phyloP scores from a whole-genome alignment of 2,797 vertebrate genomes.

The Crypturellus tataupa region DNA sequence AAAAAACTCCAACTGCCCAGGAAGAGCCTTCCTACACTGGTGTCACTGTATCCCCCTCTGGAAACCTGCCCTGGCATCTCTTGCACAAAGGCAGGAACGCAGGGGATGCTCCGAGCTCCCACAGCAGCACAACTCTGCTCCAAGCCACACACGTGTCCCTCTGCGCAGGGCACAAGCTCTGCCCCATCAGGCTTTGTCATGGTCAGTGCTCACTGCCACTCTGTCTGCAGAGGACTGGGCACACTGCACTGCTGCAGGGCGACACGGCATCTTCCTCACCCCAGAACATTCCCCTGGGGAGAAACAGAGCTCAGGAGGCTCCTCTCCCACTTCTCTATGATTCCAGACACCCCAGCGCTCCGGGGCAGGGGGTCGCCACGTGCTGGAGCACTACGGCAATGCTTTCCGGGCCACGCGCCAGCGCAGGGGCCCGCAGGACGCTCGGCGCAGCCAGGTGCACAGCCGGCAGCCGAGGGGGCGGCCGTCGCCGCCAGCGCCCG shows the following conservation, averaged over 20 bases:
- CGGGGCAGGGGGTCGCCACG: neutral
- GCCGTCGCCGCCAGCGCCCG: neutral
- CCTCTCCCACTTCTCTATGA: neutral
- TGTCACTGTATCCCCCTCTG: too few species aligned
- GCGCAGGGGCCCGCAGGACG: neutral
- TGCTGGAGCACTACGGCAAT: neutral
- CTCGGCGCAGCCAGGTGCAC: neutral
- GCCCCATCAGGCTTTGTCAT: too few species aligned
- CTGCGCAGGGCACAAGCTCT: neutral
- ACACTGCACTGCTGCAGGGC: neutral
- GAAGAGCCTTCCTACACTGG: too few species aligned
- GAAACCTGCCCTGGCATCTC: too few species aligned
- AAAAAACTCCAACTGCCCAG: too few species aligned
- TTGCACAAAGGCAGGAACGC: too few species aligned
- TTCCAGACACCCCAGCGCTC: too few species aligned
- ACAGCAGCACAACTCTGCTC: too few species aligned
- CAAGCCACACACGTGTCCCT: too few species aligned
- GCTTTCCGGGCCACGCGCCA: neutral
- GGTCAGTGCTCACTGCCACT: too few species aligned
- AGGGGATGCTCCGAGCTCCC: too few species aligned
- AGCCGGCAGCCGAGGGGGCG: accelerated
- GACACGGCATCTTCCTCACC: neutral
- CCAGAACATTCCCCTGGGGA: neutral
- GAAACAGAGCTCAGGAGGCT: neutral
- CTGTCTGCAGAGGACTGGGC: too few species aligned